Evolutionary conservation across 1,140 invertebrate genomes (phyloP).

Genomic region (Samia ricini): DNA sequence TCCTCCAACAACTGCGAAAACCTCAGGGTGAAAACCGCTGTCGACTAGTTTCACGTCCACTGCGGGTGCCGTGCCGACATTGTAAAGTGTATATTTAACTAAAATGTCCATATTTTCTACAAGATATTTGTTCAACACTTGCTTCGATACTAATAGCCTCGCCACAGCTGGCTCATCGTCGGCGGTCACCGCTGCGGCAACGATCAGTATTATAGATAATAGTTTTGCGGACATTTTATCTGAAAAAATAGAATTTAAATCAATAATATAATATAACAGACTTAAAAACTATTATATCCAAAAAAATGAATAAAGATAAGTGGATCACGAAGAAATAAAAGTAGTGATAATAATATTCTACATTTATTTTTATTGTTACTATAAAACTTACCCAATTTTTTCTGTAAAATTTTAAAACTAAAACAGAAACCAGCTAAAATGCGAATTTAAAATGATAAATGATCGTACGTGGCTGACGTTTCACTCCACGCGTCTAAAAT

Average conservation of each 20-base stretch:
- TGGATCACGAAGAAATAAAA: background rate
- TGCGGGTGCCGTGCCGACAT: conserved; percentile 92
- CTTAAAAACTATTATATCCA: conserved; percentile 8
- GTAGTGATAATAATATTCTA: background rate
- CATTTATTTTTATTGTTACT: background rate
- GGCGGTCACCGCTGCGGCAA: conserved; percentile 65
- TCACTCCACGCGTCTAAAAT: conserved; percentile 69
- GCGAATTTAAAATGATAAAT: conserved; percentile 35
- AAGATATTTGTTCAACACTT: conserved; percentile 97
- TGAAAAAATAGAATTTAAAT: conserved; percentile 43
- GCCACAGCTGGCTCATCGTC: conserved; percentile 85
- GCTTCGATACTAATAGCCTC: conserved; percentile 88
- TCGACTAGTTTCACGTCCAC: conserved; percentile 93
- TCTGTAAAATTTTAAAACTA: background rate
- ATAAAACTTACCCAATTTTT: conserved; percentile 27
- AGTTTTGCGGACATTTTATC: conserved; percentile 66
- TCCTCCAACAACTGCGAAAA: conserved; percentile 92
- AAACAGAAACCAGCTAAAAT: background rate
- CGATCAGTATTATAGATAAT: conserved; percentile 55
- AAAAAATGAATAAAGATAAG: conserved; percentile 20
- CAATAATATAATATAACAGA: conserved; percentile 8
- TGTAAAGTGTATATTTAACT: conserved; percentile 93
- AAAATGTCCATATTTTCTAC: conserved; percentile 99
- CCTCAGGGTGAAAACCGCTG: conserved; percentile 92
- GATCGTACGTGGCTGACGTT: conserved; percentile 71